phyloP scores from a whole-genome alignment of 2,113 vertebrate species.

The Heterochromis multidens region DNA sequence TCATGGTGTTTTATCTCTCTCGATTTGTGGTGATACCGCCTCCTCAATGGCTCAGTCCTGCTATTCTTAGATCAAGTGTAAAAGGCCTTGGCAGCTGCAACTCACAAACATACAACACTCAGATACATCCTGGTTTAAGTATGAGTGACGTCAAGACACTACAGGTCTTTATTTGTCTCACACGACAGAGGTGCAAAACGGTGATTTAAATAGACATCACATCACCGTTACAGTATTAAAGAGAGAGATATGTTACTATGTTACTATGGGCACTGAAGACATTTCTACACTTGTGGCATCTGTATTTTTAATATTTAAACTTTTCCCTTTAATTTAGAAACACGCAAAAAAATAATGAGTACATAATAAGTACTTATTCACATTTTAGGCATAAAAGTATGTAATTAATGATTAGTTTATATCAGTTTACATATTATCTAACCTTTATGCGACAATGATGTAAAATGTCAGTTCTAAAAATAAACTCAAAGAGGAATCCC shows the following conservation, averaged over 20 bases:
- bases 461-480: background rate
- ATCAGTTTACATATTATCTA: background rate
- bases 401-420: background rate
- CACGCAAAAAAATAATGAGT: background rate
- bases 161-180: constrained; percentile 4
- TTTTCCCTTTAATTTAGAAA: background rate
- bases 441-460: background rate
- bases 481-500: background rate
- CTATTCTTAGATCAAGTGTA: constrained; percentile 46
- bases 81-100: constrained; percentile 34
- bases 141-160: constrained; percentile 19
- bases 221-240: background rate
- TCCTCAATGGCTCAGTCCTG: background rate
- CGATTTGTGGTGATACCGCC: background rate
- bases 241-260: background rate
- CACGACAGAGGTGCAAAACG: background rate
- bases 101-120: background rate
- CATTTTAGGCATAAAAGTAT: background rate
- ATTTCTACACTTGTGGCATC: background rate
- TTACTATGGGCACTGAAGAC: background rate
- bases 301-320: background rate
- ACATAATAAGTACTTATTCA: background rate
- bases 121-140: background rate
- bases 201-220: constrained; percentile 7
- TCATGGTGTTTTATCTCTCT: background rate